Base-by-base conservation (phyloP, 2,113 vertebrate species). In the Marmota flaviventris region DNA sequence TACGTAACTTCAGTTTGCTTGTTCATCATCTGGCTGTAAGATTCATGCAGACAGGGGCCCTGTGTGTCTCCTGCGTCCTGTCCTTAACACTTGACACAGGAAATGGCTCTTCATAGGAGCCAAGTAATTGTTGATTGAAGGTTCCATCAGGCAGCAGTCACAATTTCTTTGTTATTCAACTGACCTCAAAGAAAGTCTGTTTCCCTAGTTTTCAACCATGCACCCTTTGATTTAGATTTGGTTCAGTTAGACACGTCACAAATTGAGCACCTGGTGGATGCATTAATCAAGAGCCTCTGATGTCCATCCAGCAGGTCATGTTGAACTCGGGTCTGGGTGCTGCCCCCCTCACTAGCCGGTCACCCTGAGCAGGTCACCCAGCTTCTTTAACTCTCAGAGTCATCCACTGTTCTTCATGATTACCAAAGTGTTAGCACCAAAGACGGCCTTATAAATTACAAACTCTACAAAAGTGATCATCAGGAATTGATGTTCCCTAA, bases 221-320 rank as follows among this genome's bases (percentile, higher is more conserved):
- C 1, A 61, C 24, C 42, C 72, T 81, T 86, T n/a, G 9, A 70
- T 81, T 69, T n/a, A 45, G 37, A 77, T 94, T 76, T 81, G 73
- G 42, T 42, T 82, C 32, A 29, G 4, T 53, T n/a, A 61, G 56
- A 72, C 2, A 39, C 8, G 51, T 7, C 34, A 27, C 22, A 42
- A 53, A 13, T 29, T 61, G 24, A 72, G 39, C 11, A 2, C 3
- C 25, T 58, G 0, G 63, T 27, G 17, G 51, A 11, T 27, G 11
- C 3, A 1, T 12, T 53, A 9, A 45, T 67, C 34, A 58, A 76
- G 42, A 73, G 65, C 58, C 87, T 25, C 12, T 29, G 51, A 29
- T 56, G 42, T 25, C 0, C 4, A 3, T 22, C 0, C 4, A 3
- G n/a, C 5, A 16, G 6, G 6, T 34, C 53, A 0, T 8, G 0